phyloP scores from a whole-genome alignment of 2,888 invertebrate genomes.

The Drosophila kokeensis region DNA sequence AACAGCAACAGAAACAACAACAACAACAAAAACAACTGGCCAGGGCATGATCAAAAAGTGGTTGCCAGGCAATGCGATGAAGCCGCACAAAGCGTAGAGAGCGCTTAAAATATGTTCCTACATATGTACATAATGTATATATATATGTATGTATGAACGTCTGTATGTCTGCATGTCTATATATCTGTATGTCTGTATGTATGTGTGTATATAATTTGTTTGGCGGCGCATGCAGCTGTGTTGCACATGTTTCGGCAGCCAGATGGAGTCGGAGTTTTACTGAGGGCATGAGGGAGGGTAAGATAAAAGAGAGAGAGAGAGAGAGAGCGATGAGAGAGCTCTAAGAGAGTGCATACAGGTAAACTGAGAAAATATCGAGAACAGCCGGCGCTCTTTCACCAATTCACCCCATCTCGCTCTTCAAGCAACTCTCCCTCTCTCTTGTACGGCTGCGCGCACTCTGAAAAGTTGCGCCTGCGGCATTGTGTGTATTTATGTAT shows the following conservation, averaged over 20 bases:
- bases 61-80: slow-evolving; percentile 63
- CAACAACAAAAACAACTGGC: slow-evolving; percentile 50
- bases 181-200: slow-evolving; percentile 10
- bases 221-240: slow-evolving; percentile 70
- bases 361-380: slow-evolving; percentile 34
- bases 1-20: slow-evolving; percentile 32
- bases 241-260: slow-evolving; percentile 70
- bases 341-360: slow-evolving; percentile 42
- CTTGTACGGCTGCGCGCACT: slow-evolving; percentile 8
- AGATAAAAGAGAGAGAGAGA: neutral
- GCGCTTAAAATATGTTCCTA: slow-evolving; percentile 51
- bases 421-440: slow-evolving; percentile 3
- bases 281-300: slow-evolving; percentile 21
- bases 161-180: slow-evolving; percentile 20
- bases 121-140: neutral
- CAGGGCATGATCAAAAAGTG: slow-evolving; percentile 62
- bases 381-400: slow-evolving; percentile 54
- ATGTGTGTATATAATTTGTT: slow-evolving; percentile 12
- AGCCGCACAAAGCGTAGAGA: slow-evolving; percentile 53
- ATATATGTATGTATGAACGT: slow-evolving; percentile 11
- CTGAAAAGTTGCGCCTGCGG: slow-evolving; percentile 56
- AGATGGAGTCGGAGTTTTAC: slow-evolving; percentile 32
- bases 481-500: slow-evolving; percentile 20
- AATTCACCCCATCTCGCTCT: slow-evolving; percentile 1
- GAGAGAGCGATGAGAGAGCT: slow-evolving; percentile 9